Evolutionary conservation across 2,888 invertebrate species (phyloP), one percentile per base, ranked within the genome.

Genomic region (Oscheius onirici): DNA sequence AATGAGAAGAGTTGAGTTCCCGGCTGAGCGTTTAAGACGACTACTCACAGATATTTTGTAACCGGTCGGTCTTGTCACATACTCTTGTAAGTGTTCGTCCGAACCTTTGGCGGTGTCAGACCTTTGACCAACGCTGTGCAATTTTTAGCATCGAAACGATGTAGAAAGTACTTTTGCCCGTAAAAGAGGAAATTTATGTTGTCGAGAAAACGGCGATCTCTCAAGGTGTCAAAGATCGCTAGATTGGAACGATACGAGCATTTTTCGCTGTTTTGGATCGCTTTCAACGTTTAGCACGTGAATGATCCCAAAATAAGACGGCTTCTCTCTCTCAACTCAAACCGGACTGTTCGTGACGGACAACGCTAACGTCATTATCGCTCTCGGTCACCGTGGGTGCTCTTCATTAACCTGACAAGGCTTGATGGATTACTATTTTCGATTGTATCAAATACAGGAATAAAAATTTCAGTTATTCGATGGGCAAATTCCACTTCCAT

Each of bases 321-420:
- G 46, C 55, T 24, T 55, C 26, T 41, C 58, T 58, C 34, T 34
- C 34, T 34, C 8, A 34, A 58, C 41, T 40, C 58, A 41, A 58
- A 58, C 58, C 58, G 58, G 58, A 28, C 58, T 58, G 17, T 58
- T 40, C 58, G 41, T 58, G 58, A 58, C 58, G 58, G 40, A 20
- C 58, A 41, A 58, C 58, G 58, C 40, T 43, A 58, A 41, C 58
- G 58, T 58, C 58, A 58, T 41, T 58, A 58, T 17, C 58, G 58
- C 58, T 58, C 58, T 58, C 58, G 58, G 58, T 58, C 58, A 58
- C 40, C 58, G 58, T n/a, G 40, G 40, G 58, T 34, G 58, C 41
- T 58, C 58, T 58, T 58, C 58, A 58, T 58, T 41, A 58, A 58
- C 5, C 40, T 58, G 58, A 58, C 58, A 58, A 28, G n/a, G n/a